Evolutionary conservation across 2,888 invertebrate species (phyloP), one percentile per base, ranked within the genome.

Genomic region (Orgyia antiqua): DNA sequence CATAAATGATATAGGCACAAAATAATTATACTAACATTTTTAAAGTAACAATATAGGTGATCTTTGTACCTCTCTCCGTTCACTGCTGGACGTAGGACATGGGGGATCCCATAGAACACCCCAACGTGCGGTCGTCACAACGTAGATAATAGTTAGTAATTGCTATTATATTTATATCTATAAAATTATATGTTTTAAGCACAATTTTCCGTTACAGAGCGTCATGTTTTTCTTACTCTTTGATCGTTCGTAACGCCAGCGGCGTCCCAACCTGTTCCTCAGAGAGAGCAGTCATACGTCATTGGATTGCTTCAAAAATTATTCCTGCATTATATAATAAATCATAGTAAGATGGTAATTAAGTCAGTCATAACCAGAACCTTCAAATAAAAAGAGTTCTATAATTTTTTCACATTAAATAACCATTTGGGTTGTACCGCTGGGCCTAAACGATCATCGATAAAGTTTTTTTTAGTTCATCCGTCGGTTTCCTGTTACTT

Each of bases 301-400:
- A 80, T 79, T 74, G 78, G 67, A 31, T 67, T 45, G 71, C 63
- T 70, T 78, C 63, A 66, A 78, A 76, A 82, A 80, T 77, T 75
- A 80, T 83, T 79, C 80, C 72, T 57, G 64, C 71, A 73, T 82
- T 78, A 77, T 70, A 77, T 68, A 77, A 84, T 86, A 86, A 86
- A 86, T 86, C 84, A 86, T 84, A 78, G 79, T 80, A 75, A 78
- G 73, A 83, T 75, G 59, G 83, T 84, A 86, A 86, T 86, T 86
- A 86, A 83, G 78, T 79, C 79, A 78, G 77, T 82, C 79, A 79
- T 73, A 80, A 72, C 78, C 78, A 75, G 75, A 79, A 76, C 76
- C 62, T 67, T 53, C 54, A 60, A 74, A 70, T 74, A 75, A 76
- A 76, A 79, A 75, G 68, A 74, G 73, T 77, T 77, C 58, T 72